phyloP scores from a whole-genome alignment of 2,797 vertebrate genomes.

The Chromobotia macracanthus region DNA sequence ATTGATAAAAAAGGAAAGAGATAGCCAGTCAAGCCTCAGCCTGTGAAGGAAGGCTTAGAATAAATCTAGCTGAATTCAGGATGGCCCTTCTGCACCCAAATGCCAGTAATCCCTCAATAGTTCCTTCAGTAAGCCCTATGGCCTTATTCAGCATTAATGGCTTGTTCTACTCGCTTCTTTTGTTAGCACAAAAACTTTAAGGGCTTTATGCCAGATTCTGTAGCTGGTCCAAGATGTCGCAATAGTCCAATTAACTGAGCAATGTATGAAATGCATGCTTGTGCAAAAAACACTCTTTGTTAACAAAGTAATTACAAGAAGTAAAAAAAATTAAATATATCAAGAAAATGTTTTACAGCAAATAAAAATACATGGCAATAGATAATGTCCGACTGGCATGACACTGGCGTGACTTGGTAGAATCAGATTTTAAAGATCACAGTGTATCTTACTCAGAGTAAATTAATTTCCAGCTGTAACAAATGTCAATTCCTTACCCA shows the following conservation, averaged over 20 bases:
- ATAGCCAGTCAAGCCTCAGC: not conserved
- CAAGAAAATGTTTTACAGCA: not conserved
- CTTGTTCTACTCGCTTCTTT: not conserved
- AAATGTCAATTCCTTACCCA: not conserved
- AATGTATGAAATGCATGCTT: constrained; percentile 1
- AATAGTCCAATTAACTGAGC: constrained; percentile 13
- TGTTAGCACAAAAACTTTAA: constrained; percentile 6
- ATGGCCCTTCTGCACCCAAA: constrained; percentile 12
- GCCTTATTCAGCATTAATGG: constrained; percentile 25
- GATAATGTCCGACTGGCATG: not conserved
- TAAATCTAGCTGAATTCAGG: constrained; percentile 14
- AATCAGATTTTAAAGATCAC: not conserved
- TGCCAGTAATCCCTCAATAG: constrained; percentile 25
- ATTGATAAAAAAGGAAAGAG: not conserved
- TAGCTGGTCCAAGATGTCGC: not conserved
- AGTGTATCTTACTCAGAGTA: not conserved
- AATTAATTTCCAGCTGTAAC: not conserved
- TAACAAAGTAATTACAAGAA: not conserved
- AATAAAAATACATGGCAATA: not conserved
- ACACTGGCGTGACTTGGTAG: not conserved
- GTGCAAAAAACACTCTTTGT: not conserved
- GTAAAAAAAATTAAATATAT: not conserved
- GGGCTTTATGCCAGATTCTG: not conserved
- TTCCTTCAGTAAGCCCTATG: constrained; percentile 11
- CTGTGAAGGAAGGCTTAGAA: constrained; percentile 13